Percentiles rank a stretch among this genome's conserved stretches.
Evolutionary conservation across 1,140 invertebrate species (phyloP).

Genomic region (Drosophila paulistorum): DNA sequence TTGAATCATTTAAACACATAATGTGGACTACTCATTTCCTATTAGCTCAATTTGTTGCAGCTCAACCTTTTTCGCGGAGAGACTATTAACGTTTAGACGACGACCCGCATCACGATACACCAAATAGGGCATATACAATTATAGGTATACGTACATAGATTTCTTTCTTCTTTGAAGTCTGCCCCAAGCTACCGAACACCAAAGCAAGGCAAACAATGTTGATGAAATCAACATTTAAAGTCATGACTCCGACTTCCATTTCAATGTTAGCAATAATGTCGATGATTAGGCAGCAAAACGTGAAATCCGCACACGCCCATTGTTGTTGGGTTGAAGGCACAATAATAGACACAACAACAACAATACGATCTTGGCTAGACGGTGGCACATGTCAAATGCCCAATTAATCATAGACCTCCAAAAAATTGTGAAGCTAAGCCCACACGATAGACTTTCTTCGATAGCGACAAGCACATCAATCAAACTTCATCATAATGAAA

Average conservation of each 20-base stretch:
- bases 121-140: constrained; percentile 38
- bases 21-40: constrained; percentile 18
- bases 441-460: constrained; percentile 55
- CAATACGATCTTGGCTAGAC: constrained; percentile 48
- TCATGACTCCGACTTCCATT: constrained; percentile 69
- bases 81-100: too few relatives aligned
- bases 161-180: constrained; percentile 1
- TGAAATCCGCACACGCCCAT: constrained; percentile 60
- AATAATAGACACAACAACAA: constrained; percentile 7
- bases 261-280: constrained; percentile 74
- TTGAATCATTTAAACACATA: constrained; percentile 23
- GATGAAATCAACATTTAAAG: constrained; percentile 40
- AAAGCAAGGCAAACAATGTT: constrained; percentile 10
- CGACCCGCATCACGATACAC: not conserved
- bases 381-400: constrained; percentile 66
- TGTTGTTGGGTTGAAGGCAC: constrained; percentile 27
- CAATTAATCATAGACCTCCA: constrained; percentile 70
- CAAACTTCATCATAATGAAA: not conserved
- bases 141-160: not conserved
- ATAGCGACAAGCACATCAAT: not conserved
- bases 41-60: constrained; percentile 20
- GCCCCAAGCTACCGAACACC: constrained; percentile 49
- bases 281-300: constrained; percentile 73
- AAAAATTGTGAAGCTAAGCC: constrained; percentile 5
- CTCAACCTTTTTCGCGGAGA: constrained; percentile 21